These are phyloP conservation scores for Plagodis dolabraria DNA, from an alignment of 2,888 invertebrate species.

Conservation along the genomic window DNA sequence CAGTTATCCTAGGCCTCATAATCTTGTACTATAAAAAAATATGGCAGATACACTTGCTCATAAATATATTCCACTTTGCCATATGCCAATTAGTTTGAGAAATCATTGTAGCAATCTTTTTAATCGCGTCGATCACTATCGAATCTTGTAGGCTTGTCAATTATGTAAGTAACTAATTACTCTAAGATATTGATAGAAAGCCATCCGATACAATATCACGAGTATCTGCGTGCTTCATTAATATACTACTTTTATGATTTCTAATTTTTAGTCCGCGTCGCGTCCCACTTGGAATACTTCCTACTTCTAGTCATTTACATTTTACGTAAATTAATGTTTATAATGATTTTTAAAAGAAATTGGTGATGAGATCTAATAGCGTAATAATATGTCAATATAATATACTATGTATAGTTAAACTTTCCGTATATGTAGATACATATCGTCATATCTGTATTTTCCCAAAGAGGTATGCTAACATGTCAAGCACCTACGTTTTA, in stretches of 20 bases:
- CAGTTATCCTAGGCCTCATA: no score
- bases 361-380: no score
- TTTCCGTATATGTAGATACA: no score
- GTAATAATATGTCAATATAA: no score
- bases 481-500: no score
- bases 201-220: slow-evolving; percentile 13
- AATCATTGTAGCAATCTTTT: slow-evolving; percentile 15
- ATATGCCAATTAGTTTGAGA: slow-evolving; percentile 18
- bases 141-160: neutral
- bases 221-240: slow-evolving; percentile 12
- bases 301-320: neutral
- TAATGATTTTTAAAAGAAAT: no score
- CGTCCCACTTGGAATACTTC: neutral
- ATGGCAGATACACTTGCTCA: slow-evolving; percentile 4
- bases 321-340: no score
- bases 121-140: slow-evolving; percentile 4
- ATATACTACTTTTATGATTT: slow-evolving; percentile 24
- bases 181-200: slow-evolving; percentile 29
- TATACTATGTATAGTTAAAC: no score
- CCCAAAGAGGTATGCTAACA: no score
- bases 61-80: slow-evolving; percentile 4
- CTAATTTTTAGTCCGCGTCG: slow-evolving; percentile 14
- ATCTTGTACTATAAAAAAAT: neutral
- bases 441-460: no score
- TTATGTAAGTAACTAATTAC: slow-evolving; percentile 23